Base-by-base conservation (phyloP, 1,140 invertebrate genomes). In the Frieseomelitta varia region DNA sequence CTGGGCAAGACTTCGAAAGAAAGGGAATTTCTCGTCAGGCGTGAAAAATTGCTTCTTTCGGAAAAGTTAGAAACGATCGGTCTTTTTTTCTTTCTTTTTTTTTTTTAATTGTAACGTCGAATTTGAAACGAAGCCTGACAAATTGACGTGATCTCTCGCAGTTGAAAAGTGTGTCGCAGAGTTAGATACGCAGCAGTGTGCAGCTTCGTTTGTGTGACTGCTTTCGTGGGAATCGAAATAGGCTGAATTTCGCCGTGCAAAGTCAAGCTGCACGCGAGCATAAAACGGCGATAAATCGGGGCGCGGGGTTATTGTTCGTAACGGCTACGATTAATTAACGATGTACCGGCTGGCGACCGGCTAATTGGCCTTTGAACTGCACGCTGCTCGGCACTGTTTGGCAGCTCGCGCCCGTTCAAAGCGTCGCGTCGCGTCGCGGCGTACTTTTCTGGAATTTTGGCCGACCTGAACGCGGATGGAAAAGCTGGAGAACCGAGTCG, bases 191-290 rank as follows among this genome's bases (percentile, higher is more conserved):
- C 83, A 61, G n/a, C n/a, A n/a, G n/a, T 55, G 71, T 58, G 39
- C 30, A 34, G 30, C 30, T 17, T 27, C 30, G 56, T 72, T 76
- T 24, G n/a, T n/a, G 39, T 15, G 39, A 11, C 24, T 68, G 73
- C 80, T 85, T 81, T 71, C 17, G 61, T 21, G 58, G 4, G 67
- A 58, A 79, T 88, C 87, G n/a, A n/a, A n/a, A 4, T 61, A n/a
- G 24, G 24, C 24, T 24, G n/a, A 61, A 14, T 47, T 47, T 47
- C 39, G 39, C 12, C 51, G 21, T 30, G 51, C 30, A 21, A 27
- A 77, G 15, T 63, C 58, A 0, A 21, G 21, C 11, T 17, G n/a
- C 39, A 24, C 63, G 51, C 61, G 61, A 78, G 4, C 51, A 8
- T 65, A 17, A 12, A 39, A 34, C 30, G 34, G 21, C 39, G 27